Percentiles rank a stretch among this genome's conserved stretches.
phyloP scores from a whole-genome alignment of 2,113 vertebrate species.

The Cryptotis parvus region DNA sequence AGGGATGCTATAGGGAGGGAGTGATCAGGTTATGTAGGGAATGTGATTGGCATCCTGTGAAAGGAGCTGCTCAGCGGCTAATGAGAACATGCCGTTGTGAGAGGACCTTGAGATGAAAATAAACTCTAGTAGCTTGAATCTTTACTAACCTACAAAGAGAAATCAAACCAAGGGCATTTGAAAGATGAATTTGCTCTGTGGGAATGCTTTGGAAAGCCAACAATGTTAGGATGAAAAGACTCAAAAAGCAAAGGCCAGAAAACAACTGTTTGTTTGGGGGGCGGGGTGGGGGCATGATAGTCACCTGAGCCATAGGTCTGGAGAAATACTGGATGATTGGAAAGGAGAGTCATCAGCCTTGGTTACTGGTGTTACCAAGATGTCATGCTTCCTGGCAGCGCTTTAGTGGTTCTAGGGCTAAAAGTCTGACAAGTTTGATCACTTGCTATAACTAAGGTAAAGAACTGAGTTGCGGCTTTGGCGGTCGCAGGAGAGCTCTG shows the following conservation, averaged over 20 bases:
- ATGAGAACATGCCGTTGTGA: not conserved
- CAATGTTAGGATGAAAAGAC: not conserved
- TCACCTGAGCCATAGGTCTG: slow-evolving; percentile 26
- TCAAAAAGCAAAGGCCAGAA: not conserved
- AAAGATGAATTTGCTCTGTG: slow-evolving; percentile 25
- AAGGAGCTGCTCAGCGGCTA: not conserved
- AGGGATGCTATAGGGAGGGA: not conserved
- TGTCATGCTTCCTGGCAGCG: not conserved
- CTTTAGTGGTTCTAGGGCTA: not conserved
- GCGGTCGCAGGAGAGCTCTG: too few relatives aligned
- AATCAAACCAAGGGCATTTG: slow-evolving; percentile 38
- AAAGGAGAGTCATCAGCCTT: not conserved
- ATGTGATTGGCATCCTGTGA: too few relatives aligned
- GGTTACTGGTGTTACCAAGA: not conserved
- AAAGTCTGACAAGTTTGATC: slow-evolving; percentile 48
- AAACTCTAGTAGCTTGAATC: slow-evolving; percentile 15
- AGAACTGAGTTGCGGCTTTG: not conserved
- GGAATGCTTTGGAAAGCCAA: slow-evolving; percentile 28
- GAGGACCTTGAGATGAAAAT: slow-evolving; percentile 53
- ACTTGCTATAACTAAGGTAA: not conserved
- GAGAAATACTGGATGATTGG: not conserved
- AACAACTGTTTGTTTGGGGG: too few relatives aligned
- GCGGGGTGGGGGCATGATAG: too few relatives aligned
- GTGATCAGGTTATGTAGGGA: not conserved
- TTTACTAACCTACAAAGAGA: slow-evolving; percentile 7